Percentiles rank a stretch among this genome's conserved stretches.
Conservation (phyloP, 2,797 vertebrate species). For the Schizopygopsis pylzovi region DNA sequence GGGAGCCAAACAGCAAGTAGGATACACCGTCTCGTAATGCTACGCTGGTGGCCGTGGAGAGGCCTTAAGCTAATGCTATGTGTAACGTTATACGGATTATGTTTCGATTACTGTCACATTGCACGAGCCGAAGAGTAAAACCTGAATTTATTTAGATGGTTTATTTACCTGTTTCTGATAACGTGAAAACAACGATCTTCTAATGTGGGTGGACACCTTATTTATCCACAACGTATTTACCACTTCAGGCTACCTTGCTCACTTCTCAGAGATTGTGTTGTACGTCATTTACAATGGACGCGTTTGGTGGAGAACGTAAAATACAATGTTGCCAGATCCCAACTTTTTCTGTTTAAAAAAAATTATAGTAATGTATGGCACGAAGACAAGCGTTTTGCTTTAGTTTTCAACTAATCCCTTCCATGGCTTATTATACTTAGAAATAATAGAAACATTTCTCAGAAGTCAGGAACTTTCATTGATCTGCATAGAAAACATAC, state of each 20-base stretch:
- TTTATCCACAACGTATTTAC: slow-evolving; percentile 30
- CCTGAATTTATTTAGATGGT: background rate
- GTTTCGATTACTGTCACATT: background rate
- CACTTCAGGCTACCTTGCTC: slow-evolving; percentile 28
- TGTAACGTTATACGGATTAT: background rate
- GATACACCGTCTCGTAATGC: background rate
- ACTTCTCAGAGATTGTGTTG: background rate
- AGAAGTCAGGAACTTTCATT: background rate
- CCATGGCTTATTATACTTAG: background rate
- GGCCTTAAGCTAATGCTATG: slow-evolving; percentile 15
- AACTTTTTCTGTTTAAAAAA: background rate
- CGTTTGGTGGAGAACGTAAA: background rate
- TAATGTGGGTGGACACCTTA: slow-evolving; percentile 25
- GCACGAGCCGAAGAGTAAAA: background rate
- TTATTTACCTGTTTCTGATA: slow-evolving; percentile 32
- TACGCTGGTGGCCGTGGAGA: background rate
- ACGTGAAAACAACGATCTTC: background rate
- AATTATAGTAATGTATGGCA: no score
- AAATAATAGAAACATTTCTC: background rate
- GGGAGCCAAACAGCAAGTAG: background rate
- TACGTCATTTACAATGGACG: slow-evolving; percentile 12
- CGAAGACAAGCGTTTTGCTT: no score
- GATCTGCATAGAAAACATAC: background rate
- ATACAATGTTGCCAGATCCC: background rate
- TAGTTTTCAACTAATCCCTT: no score